A percentile compares a stretch with the other conserved stretches of the same genome.
These are phyloP conservation scores for Platycnemis pennipes DNA, from an alignment of 2,888 invertebrate species.

Conservation along the genomic window DNA sequence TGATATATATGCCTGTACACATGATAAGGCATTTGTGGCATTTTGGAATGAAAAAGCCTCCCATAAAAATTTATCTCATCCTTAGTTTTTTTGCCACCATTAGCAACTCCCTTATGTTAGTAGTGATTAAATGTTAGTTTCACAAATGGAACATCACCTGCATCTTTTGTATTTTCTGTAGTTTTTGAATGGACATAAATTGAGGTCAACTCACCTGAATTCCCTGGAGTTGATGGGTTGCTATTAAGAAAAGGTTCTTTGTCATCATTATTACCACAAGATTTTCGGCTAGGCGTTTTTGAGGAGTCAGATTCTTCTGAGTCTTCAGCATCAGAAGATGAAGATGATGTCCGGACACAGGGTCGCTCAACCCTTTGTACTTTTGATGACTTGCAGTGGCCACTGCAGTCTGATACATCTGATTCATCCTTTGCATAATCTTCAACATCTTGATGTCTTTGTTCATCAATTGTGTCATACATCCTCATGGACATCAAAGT, in stretches of 20 bases:
- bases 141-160: too few relatives aligned
- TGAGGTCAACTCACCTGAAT: neutral
- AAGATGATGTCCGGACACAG: slow-evolving; percentile 27
- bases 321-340: slow-evolving; percentile 44
- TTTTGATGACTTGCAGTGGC: neutral
- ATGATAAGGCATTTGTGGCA: too few relatives aligned
- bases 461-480: slow-evolving; percentile 34
- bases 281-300: slow-evolving; percentile 21
- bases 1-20: too few relatives aligned
- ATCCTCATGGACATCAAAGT: slow-evolving; percentile 1
- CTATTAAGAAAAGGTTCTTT: neutral
- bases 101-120: too few relatives aligned
- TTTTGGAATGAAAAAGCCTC: too few relatives aligned
- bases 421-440: neutral
- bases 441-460: neutral
- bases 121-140: too few relatives aligned
- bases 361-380: slow-evolving; percentile 42
- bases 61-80: too few relatives aligned
- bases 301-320: slow-evolving; percentile 32
- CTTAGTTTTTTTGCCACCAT: too few relatives aligned
- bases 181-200: too few relatives aligned
- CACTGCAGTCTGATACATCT: slow-evolving; percentile 33
- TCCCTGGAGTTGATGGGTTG: slow-evolving; percentile 19
- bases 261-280: slow-evolving; percentile 30
- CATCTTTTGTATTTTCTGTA: too few relatives aligned